Evolutionary conservation across 1,140 invertebrate genomes (phyloP).

Genomic region (Drosophila kikkawai): DNA sequence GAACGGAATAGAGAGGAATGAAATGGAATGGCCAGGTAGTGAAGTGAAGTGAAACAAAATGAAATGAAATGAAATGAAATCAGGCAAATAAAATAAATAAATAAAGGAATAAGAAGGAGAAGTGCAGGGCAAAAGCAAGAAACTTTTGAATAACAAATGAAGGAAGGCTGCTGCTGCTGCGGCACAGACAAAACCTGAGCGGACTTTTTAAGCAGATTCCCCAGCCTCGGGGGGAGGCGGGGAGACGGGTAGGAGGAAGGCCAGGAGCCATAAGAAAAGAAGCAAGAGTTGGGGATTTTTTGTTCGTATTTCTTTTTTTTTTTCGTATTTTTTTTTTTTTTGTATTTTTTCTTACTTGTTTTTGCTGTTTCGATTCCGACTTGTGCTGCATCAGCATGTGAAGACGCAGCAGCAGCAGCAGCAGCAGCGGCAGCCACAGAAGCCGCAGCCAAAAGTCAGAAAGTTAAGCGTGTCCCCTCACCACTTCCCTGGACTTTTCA

Average conservation of each 20-base stretch:
- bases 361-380: slow-evolving; percentile 21
- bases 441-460: slow-evolving; percentile 78
- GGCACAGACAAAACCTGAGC: slow-evolving; percentile 72
- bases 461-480: slow-evolving; percentile 68
- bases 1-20: slow-evolving; percentile 15
- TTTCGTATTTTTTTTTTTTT: too few relatives aligned
- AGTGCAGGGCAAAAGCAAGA: slow-evolving; percentile 52
- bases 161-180: slow-evolving; percentile 67
- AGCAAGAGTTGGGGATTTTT: slow-evolving; percentile 16
- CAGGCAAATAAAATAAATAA: slow-evolving; percentile 57
- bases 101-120: slow-evolving; percentile 34
- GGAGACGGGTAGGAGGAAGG: background rate
- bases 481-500: slow-evolving; percentile 21
- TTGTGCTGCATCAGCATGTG: slow-evolving; percentile 54
- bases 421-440: slow-evolving; percentile 46
- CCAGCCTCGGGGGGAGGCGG: slow-evolving; percentile 11
- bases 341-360: slow-evolving; percentile 10
- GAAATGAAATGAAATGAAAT: slow-evolving; percentile 46
- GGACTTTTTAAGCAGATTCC: slow-evolving; percentile 76
- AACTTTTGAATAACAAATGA: slow-evolving; percentile 83
- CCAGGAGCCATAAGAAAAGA: slow-evolving; percentile 13
- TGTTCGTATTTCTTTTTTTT: too few relatives aligned
- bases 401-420: slow-evolving; percentile 34
- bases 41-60: slow-evolving; percentile 29
- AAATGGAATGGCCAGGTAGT: background rate